Evolutionary conservation across 2,888 invertebrate species (phyloP).

Genomic region (Brachyopa scutellaris): DNA sequence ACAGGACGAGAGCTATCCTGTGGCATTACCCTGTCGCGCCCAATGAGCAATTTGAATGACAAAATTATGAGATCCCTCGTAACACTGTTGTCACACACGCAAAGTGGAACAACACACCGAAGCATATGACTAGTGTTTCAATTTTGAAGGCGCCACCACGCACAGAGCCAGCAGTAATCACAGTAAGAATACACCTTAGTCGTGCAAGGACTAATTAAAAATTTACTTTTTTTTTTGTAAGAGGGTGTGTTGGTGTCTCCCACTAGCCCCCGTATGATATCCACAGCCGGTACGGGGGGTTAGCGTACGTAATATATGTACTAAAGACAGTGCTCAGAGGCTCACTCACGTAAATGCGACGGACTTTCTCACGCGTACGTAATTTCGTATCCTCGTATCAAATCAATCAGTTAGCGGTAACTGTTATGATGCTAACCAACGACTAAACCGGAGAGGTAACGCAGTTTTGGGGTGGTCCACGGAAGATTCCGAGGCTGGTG

Average conservation of each 20-base stretch:
- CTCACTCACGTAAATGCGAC: slow-evolving; percentile 34
- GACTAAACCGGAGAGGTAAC: slow-evolving; percentile 49
- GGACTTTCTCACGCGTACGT: slow-evolving; percentile 49
- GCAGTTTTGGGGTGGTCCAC: slow-evolving; percentile 60
- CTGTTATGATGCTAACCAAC: slow-evolving; percentile 64
- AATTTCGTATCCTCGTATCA: slow-evolving; percentile 5
- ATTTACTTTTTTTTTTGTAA: slow-evolving; percentile 11
- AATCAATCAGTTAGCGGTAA: slow-evolving; percentile 52
- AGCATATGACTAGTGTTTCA: slow-evolving; percentile 10
- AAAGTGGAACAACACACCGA: slow-evolving; percentile 33
- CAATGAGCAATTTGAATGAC: slow-evolving; percentile 64
- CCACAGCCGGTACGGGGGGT: slow-evolving; percentile 31
- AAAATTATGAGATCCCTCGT: slow-evolving; percentile 49
- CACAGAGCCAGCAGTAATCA: slow-evolving; percentile 28
- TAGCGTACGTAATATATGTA: slow-evolving; percentile 55
- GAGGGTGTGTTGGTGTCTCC: neutral
- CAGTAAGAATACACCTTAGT: slow-evolving; percentile 7
- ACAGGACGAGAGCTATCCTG: neutral
- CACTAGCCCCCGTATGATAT: slow-evolving; percentile 28
- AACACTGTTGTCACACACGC: slow-evolving; percentile 11
- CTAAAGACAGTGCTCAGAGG: slow-evolving; percentile 12
- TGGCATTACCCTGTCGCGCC: slow-evolving; percentile 55
- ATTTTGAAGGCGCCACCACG: slow-evolving; percentile 23
- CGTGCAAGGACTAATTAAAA: slow-evolving; percentile 66
- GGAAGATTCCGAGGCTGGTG: slow-evolving; percentile 38